Evolutionary conservation across 2,797 vertebrate species (phyloP).

Genomic region (Valencia hispanica): DNA sequence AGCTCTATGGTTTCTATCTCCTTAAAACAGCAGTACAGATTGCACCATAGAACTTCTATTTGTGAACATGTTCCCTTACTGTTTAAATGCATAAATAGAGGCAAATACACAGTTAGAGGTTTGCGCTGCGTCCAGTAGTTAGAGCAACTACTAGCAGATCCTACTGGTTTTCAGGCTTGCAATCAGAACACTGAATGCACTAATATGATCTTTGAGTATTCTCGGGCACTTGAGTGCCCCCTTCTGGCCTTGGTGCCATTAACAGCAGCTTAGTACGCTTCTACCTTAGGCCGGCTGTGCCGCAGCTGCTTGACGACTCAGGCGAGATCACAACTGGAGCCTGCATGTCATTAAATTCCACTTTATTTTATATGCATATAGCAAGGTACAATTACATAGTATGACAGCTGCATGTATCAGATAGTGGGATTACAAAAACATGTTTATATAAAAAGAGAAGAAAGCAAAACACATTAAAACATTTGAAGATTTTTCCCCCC

Average conservation of each 20-base stretch:
- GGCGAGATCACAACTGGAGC: slow-evolving; percentile 53
- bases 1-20: no score
- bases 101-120: no score
- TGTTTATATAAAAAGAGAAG: slow-evolving; percentile 68
- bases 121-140: no score
- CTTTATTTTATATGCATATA: slow-evolving; percentile 80
- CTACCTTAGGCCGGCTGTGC: background rate
- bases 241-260: background rate
- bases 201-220: no score
- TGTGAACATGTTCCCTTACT: background rate
- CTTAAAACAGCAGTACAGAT: background rate
- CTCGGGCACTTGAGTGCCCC: background rate
- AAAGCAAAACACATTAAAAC: slow-evolving; percentile 38
- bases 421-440: slow-evolving; percentile 55
- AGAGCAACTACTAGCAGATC: no score
- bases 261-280: slow-evolving; percentile 4
- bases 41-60: background rate
- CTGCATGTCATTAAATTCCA: slow-evolving; percentile 55
- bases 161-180: no score
- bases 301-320: slow-evolving; percentile 34
- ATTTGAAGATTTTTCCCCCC: slow-evolving; percentile 22
- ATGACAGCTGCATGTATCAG: slow-evolving; percentile 64
- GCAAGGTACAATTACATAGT: slow-evolving; percentile 71
- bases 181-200: no score
- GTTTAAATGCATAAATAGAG: background rate